Percentiles rank a stretch among this genome's conserved stretches.
phyloP scores from a whole-genome alignment of 2,797 vertebrate genomes.

The Bovichtus variegatus region DNA sequence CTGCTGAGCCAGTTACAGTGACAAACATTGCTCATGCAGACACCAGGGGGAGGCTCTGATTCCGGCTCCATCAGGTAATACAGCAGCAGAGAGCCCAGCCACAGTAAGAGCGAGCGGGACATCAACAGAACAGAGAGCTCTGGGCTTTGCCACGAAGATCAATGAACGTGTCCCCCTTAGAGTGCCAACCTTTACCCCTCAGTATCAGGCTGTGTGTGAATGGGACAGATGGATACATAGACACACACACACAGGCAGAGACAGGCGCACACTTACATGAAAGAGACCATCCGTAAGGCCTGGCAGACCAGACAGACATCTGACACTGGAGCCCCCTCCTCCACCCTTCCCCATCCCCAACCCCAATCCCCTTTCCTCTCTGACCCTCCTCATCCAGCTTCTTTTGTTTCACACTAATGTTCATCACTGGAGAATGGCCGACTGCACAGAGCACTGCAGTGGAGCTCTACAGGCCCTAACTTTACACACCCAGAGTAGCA shows the following conservation, averaged over 20 bases:
- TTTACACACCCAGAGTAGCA: neutral
- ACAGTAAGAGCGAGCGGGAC: slow-evolving; percentile 24
- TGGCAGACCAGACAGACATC: slow-evolving; percentile 60
- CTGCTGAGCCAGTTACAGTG: slow-evolving; percentile 51
- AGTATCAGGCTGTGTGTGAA: slow-evolving; percentile 44
- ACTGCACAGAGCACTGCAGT: slow-evolving; percentile 68
- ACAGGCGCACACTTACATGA: slow-evolving; percentile 30
- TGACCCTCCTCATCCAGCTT: slow-evolving; percentile 49
- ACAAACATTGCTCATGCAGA: slow-evolving; percentile 49
- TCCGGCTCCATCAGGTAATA: slow-evolving; percentile 43
- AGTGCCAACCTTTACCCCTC: slow-evolving; percentile 55
- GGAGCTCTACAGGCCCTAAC: slow-evolving; percentile 16
- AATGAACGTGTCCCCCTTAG: slow-evolving; percentile 49
- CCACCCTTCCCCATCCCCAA: slow-evolving; percentile 7
- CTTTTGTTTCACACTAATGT: slow-evolving; percentile 69
- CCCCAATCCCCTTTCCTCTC: slow-evolving; percentile 43
- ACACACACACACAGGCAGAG: slow-evolving; percentile 8
- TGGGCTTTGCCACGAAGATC: slow-evolving; percentile 52
- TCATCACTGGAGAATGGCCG: slow-evolving; percentile 55
- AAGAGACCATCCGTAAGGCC: slow-evolving; percentile 45
- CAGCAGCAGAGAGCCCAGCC: slow-evolving; percentile 20
- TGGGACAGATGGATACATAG: slow-evolving; percentile 34
- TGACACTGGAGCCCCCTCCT: slow-evolving; percentile 58
- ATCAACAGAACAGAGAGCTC: slow-evolving; percentile 22
- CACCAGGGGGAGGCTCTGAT: slow-evolving; percentile 47